Evolutionary conservation across 2,113 vertebrate species (phyloP).

Genomic region (Laticauda colubrina): DNA sequence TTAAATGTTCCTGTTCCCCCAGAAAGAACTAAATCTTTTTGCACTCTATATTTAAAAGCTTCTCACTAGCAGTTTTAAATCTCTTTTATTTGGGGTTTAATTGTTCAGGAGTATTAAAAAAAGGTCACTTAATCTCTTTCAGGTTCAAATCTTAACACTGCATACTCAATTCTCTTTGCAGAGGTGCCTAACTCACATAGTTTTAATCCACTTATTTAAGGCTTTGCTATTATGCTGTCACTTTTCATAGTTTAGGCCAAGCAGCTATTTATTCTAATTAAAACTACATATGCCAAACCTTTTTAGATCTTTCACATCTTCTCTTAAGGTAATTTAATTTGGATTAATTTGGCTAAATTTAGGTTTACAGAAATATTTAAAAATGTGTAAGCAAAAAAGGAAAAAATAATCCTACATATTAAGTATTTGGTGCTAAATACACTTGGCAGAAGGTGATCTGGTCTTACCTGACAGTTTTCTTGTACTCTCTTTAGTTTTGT

Average conservation of each 20-base stretch:
- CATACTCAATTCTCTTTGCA: neutral
- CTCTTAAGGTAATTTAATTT: slow-evolving; percentile 1
- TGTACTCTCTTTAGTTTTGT: slow-evolving; percentile 72
- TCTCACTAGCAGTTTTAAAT: neutral
- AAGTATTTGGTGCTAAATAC: neutral
- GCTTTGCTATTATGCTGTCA: neutral
- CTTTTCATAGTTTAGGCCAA: neutral
- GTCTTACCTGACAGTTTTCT: slow-evolving; percentile 77
- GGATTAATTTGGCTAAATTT: slow-evolving; percentile 5
- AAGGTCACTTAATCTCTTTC: neutral
- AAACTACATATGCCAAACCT: neutral
- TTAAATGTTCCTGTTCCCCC: neutral
- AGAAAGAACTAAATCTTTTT: neutral
- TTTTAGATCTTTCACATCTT: neutral
- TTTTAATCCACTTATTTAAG: neutral
- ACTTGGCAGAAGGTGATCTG: neutral
- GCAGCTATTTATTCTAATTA: neutral
- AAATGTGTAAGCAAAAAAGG: neutral
- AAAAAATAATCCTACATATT: neutral
- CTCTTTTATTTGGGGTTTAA: neutral
- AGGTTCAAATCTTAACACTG: neutral
- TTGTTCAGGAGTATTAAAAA: neutral
- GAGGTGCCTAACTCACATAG: neutral
- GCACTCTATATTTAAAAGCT: neutral
- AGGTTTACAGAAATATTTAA: neutral